Conservation (phyloP, 2,888 invertebrate species). For the Erebia ligea region DNA sequence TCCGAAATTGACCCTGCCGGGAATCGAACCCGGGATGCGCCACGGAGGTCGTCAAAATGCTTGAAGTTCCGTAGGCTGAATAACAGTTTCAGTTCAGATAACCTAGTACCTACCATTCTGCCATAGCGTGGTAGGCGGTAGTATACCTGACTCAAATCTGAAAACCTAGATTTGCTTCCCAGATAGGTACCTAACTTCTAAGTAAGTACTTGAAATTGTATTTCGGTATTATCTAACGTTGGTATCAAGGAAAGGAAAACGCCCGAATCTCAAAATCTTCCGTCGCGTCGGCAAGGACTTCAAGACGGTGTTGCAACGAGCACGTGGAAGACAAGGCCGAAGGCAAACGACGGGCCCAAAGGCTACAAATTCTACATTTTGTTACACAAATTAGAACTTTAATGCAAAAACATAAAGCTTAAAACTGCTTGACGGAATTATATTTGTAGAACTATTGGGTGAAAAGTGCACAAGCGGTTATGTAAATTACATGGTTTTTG, state of each 20-base stretch:
- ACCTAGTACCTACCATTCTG: too few species aligned
- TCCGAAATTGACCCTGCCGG: too few species aligned
- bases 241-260: not conserved
- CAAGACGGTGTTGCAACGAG: conserved; percentile 35
- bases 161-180: too few species aligned
- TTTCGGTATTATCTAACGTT: too few species aligned
- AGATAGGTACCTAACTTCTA: too few species aligned
- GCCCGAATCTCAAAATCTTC: conserved; percentile 25
- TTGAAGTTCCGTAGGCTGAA: too few species aligned
- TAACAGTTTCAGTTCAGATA: too few species aligned
- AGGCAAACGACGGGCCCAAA: conserved; percentile 29
- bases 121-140: too few species aligned
- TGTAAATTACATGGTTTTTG: conserved; percentile 50
- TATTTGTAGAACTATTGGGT: conserved; percentile 18
- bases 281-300: conserved; percentile 22
- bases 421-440: not conserved
- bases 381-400: conserved; percentile 23
- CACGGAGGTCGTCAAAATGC: too few species aligned
- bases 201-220: too few species aligned
- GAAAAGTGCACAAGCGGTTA: conserved; percentile 45
- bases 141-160: too few species aligned
- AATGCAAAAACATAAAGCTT: not conserved
- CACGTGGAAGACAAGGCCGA: conserved; percentile 70
- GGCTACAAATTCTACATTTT: conserved; percentile 19
- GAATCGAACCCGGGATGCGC: too few species aligned